Percentiles rank a stretch among this genome's conserved stretches.
Evolutionary conservation across 1,140 invertebrate species (phyloP).

Genomic region (Pachyrhynchus sulphureomaculatus): DNA sequence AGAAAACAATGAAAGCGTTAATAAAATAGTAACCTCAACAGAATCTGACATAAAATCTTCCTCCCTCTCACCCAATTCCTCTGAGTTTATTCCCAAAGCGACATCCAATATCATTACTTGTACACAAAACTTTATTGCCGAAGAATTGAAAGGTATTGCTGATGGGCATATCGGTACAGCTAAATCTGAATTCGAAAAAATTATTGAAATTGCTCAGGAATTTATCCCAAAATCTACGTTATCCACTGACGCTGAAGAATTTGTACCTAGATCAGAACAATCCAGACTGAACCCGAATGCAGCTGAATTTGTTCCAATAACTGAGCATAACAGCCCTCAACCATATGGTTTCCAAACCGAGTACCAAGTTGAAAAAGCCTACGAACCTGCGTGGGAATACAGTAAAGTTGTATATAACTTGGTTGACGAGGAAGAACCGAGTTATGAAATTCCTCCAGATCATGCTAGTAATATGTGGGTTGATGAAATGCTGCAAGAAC

Average conservation of each 20-base stretch:
- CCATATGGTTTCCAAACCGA: slow-evolving; percentile 8
- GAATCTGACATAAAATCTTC: background rate
- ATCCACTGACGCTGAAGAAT: slow-evolving; percentile 44
- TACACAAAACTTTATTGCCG: slow-evolving; percentile 8
- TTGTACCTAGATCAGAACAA: slow-evolving; percentile 40
- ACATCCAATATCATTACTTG: background rate
- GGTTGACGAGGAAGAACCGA: slow-evolving; percentile 30
- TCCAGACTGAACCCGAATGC: slow-evolving; percentile 48
- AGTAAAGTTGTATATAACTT: slow-evolving; percentile 33
- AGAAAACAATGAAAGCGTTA: too few species aligned
- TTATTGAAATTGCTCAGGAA: slow-evolving; percentile 40
- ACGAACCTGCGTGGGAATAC: slow-evolving; percentile 35
- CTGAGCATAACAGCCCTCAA: slow-evolving; percentile 11
- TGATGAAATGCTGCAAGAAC: slow-evolving; percentile 40
- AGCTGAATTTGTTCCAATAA: slow-evolving; percentile 46
- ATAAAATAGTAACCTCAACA: too few species aligned
- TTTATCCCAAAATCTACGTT: slow-evolving; percentile 41
- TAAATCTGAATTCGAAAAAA: slow-evolving; percentile 43
- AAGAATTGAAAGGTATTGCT: slow-evolving; percentile 6
- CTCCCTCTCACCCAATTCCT: slow-evolving; percentile 18
- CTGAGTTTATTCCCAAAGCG: slow-evolving; percentile 18
- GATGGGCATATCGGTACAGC: background rate
- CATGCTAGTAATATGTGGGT: slow-evolving; percentile 42
- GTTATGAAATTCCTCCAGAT: slow-evolving; percentile 36
- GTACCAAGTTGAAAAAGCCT: slow-evolving; percentile 18